A percentile compares a stretch with the other conserved stretches of the same genome.
Evolutionary conservation across 2,888 invertebrate species (phyloP).

Genomic region (Dasysyrphus albostriatus): DNA sequence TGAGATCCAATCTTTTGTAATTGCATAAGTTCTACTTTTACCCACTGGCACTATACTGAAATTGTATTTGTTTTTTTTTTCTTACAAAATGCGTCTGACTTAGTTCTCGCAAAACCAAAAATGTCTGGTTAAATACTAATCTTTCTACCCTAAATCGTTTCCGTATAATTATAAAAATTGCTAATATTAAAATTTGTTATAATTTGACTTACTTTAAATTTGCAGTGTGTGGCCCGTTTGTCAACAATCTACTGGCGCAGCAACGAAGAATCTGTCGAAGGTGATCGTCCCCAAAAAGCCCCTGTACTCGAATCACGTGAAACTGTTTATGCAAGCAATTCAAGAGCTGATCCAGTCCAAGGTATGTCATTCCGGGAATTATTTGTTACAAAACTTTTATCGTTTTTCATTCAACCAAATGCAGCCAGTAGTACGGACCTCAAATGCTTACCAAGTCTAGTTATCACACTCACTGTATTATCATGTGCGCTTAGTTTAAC

Average conservation of each 20-base stretch:
- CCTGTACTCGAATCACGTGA: constrained; percentile 89
- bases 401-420: constrained; percentile 83
- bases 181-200: no score
- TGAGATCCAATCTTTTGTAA: no score
- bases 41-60: no score
- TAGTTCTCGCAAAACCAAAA: no score
- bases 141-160: no score
- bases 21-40: no score
- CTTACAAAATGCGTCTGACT: no score
- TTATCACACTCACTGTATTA: constrained; percentile 61
- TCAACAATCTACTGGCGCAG: constrained; percentile 89
- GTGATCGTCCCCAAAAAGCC: constrained; percentile 87
- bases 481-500: constrained; percentile 66
- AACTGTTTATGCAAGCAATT: constrained; percentile 85
- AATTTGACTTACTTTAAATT: neutral
- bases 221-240: constrained; percentile 88
- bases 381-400: constrained; percentile 84
- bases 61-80: no score
- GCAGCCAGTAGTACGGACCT: constrained; percentile 80
- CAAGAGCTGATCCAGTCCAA: constrained; percentile 89
- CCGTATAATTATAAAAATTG: no score
- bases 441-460: constrained; percentile 70
- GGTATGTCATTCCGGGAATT: constrained; percentile 85
- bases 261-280: constrained; percentile 90
- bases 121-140: no score